phyloP scores from a whole-genome alignment of 2,113 vertebrate species.

The Seriola dumerili region DNA sequence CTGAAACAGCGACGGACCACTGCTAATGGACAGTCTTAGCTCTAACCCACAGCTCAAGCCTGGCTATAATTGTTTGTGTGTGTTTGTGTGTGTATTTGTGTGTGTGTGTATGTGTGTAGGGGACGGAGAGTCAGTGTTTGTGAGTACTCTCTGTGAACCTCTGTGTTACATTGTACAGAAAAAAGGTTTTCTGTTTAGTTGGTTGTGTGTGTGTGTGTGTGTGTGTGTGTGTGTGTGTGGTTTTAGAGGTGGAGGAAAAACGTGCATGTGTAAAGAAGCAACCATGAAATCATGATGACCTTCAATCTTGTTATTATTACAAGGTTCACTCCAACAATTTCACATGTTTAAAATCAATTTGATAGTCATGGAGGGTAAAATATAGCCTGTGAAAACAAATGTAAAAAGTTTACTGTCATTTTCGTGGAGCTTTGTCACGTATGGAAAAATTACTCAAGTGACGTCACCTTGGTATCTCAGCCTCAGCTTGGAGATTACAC shows the following conservation, averaged over 20 bases:
- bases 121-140: neutral
- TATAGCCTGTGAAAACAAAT: neutral
- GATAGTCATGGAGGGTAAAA: neutral
- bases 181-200: slow-evolving; percentile 22
- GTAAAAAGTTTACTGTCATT: neutral
- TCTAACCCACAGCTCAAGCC: slow-evolving; percentile 62
- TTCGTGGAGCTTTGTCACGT: neutral
- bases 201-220: slow-evolving; percentile 14
- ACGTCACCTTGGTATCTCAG: accelerated
- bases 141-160: neutral
- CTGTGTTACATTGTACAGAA: slow-evolving; percentile 1
- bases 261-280: neutral
- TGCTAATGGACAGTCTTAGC: slow-evolving; percentile 73
- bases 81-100: neutral
- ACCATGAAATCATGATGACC: neutral
- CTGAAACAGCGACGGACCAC: slow-evolving; percentile 54
- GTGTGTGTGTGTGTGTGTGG: too few species aligned
- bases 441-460: neutral
- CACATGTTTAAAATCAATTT: slow-evolving; percentile 6
- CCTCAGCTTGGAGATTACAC: neutral
- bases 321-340: neutral
- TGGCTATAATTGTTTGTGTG: slow-evolving; percentile 46
- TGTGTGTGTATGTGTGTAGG: slow-evolving; percentile 28
- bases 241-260: neutral
- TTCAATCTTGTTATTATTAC: neutral